phyloP scores from a whole-genome alignment of 2,113 vertebrate genomes.

The Psilopogon haemacephalus region DNA sequence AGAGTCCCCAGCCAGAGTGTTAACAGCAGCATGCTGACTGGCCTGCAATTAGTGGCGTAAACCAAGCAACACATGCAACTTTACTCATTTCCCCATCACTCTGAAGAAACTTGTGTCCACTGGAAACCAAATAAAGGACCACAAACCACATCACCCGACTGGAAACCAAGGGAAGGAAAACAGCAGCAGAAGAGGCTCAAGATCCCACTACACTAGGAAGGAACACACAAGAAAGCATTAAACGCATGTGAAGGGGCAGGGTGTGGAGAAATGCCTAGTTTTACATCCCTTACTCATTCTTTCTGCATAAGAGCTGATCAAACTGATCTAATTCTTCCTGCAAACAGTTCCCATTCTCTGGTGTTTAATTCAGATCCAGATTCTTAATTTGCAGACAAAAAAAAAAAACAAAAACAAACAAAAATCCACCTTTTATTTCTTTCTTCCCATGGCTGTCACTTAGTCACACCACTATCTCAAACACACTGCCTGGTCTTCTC shows the following conservation, averaged over 20 bases:
- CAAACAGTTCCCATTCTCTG: not conserved
- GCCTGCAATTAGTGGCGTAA: not conserved
- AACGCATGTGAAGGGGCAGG: not conserved
- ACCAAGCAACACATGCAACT: not conserved
- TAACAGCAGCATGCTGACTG: slow-evolving; percentile 7
- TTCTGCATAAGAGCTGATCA: not conserved
- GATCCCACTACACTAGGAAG: not conserved
- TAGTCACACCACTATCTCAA: not conserved
- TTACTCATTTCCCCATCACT: not conserved
- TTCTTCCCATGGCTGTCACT: slow-evolving; percentile 33
- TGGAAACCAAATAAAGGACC: not conserved
- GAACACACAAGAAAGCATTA: not conserved
- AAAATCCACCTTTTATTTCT: not conserved
- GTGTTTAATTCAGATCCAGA: slow-evolving; percentile 13
- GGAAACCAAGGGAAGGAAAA: not conserved
- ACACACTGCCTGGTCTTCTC: not conserved
- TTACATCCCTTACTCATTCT: not conserved
- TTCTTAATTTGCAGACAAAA: not conserved
- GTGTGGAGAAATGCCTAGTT: not conserved
- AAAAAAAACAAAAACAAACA: not conserved
- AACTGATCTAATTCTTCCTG: not conserved
- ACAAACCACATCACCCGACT: not conserved
- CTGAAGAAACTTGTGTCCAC: not conserved
- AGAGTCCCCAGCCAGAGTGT: slow-evolving; percentile 39
- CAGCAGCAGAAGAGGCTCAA: not conserved